These are phyloP conservation scores for Sternarchorhynchus goeldii DNA, from an alignment of 2,797 vertebrate species.

Conservation along the genomic window DNA sequence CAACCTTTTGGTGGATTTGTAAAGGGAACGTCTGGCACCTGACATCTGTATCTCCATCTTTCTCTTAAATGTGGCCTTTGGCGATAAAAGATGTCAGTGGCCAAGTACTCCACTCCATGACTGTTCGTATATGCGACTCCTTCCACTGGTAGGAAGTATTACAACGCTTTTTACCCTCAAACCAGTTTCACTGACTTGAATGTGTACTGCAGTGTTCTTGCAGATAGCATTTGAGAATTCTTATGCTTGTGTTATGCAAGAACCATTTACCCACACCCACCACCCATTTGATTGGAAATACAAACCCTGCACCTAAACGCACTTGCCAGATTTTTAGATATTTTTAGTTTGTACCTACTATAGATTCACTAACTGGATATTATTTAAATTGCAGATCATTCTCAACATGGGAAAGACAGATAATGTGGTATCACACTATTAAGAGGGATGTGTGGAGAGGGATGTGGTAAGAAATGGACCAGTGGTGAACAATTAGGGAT, in stretches of 20 bases:
- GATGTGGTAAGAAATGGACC: too few species aligned
- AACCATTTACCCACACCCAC: slow-evolving; percentile 45
- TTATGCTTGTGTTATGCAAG: slow-evolving; percentile 38
- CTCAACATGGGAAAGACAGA: too few species aligned
- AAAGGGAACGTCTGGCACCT: slow-evolving; percentile 67
- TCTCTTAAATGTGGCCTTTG: slow-evolving; percentile 31
- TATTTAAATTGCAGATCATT: too few species aligned
- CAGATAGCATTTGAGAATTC: slow-evolving; percentile 7
- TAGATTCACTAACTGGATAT: too few species aligned
- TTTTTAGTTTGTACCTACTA: too few species aligned
- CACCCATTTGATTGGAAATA: too few species aligned
- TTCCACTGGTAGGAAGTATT: slow-evolving; percentile 23
- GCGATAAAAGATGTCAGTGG: neutral
- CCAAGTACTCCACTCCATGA: neutral
- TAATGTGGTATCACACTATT: too few species aligned
- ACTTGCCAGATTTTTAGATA: too few species aligned
- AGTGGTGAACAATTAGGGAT: too few species aligned
- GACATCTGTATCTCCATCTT: slow-evolving; percentile 57
- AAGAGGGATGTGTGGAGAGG: too few species aligned
- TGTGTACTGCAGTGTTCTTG: neutral
- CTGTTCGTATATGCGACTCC: neutral
- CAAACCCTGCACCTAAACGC: too few species aligned
- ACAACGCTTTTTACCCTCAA: neutral
- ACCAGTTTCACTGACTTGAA: neutral
- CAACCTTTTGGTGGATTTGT: slow-evolving; percentile 57